phyloP scores from a whole-genome alignment of 1,140 invertebrate genomes.

The Drosophila prosaltans region DNA sequence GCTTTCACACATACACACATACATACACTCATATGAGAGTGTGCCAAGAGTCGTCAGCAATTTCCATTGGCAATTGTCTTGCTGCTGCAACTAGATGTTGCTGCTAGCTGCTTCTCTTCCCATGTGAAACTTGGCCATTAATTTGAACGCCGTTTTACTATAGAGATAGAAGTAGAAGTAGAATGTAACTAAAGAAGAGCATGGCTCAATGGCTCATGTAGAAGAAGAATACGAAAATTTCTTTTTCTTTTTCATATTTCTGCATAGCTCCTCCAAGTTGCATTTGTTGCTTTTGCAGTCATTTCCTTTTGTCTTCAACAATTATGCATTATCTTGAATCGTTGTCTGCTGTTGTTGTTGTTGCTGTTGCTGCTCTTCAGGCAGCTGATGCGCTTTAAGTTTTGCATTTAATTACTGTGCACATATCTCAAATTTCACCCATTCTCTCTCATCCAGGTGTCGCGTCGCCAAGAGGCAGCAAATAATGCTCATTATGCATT shows the following conservation, averaged over 20 bases:
- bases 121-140: slow-evolving; percentile 78
- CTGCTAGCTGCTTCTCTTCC: slow-evolving; percentile 30
- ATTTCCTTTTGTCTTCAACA: slow-evolving; percentile 76
- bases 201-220: background rate
- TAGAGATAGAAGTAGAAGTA: slow-evolving; percentile 14
- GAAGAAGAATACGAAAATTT: slow-evolving; percentile 26
- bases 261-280: slow-evolving; percentile 57
- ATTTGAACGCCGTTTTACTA: slow-evolving; percentile 70
- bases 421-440: slow-evolving; percentile 76
- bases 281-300: slow-evolving; percentile 27
- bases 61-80: slow-evolving; percentile 73
- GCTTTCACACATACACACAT: slow-evolving; percentile 56
- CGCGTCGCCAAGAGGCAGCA: slow-evolving; percentile 42
- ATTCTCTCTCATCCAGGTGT: slow-evolving; percentile 50
- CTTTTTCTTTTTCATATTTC: slow-evolving; percentile 69
- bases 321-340: slow-evolving; percentile 73
- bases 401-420: slow-evolving; percentile 77
- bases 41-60: slow-evolving; percentile 34
- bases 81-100: slow-evolving; percentile 32
- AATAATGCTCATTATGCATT: slow-evolving; percentile 76
- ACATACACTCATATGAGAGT: slow-evolving; percentile 24
- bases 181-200: slow-evolving; percentile 34
- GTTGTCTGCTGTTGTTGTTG: slow-evolving; percentile 27
- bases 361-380: background rate
- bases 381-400: slow-evolving; percentile 55